Conservation (phyloP, 2,888 invertebrate genomes). For the Cephonodes hylas region DNA sequence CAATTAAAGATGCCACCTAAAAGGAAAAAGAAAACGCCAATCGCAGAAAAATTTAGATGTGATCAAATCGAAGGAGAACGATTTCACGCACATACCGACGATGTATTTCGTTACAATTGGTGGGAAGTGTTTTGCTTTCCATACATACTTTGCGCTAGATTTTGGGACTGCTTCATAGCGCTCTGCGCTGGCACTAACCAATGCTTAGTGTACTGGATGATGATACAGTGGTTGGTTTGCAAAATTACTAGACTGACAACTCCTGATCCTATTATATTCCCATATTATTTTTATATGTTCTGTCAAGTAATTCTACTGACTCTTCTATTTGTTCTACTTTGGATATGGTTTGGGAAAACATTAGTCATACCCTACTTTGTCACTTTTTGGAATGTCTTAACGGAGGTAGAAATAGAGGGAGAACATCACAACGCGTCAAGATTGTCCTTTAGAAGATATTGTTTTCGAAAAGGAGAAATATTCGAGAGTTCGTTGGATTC, state of each 20-base stretch:
- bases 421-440: slow-evolving; percentile 25
- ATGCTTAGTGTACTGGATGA: slow-evolving; percentile 64
- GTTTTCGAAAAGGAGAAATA: slow-evolving; percentile 68
- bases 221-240: slow-evolving; percentile 66
- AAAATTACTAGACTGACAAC: slow-evolving; percentile 58
- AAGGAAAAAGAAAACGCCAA: slow-evolving; percentile 32
- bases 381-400: slow-evolving; percentile 39
- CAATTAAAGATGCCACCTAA: slow-evolving; percentile 46
- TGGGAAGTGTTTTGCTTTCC: slow-evolving; percentile 71
- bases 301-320: slow-evolving; percentile 62
- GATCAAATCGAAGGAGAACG: slow-evolving; percentile 48
- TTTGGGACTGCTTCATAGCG: slow-evolving; percentile 57
- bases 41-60: slow-evolving; percentile 35
- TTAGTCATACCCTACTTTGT: slow-evolving; percentile 52
- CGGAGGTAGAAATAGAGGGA: slow-evolving; percentile 13
- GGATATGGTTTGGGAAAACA: slow-evolving; percentile 50
- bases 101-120: slow-evolving; percentile 57
- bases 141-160: slow-evolving; percentile 52
- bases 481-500: slow-evolving; percentile 43
- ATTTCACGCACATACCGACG: slow-evolving; percentile 52
- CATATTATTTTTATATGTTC: slow-evolving; percentile 68
- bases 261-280: slow-evolving; percentile 62
- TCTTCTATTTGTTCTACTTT: slow-evolving; percentile 44
- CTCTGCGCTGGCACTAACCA: slow-evolving; percentile 63
- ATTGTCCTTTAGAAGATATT: slow-evolving; percentile 58